Base-by-base conservation (phyloP, 2,113 vertebrate species). In the Callipepla squamata region DNA sequence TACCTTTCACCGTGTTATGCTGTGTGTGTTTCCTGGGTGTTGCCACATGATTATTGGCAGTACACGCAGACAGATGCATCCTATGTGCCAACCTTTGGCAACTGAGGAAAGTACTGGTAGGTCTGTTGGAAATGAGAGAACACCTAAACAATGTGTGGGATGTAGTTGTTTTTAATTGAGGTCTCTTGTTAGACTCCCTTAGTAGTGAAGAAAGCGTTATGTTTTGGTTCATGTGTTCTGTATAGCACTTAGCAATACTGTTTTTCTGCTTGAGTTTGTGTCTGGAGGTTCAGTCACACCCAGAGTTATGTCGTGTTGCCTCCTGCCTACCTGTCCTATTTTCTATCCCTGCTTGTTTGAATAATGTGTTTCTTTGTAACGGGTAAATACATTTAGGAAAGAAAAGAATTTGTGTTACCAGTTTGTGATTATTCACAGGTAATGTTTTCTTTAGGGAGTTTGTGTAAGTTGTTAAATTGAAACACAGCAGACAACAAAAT, bases 81-180 rank as follows among this genome's bases (percentile, higher is more conserved):
- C 20, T 45, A 5, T n/a, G 8, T 85, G 70, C 23, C 42, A 50
- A 5, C 17, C 4, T 62, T 45, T 11, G 22, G 22, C 28, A 30
- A 34, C 40, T 34, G 11, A 57, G 57, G 59, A 32, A 12, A 7
- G 3, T 30, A 4, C 40, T 77, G 36, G 12, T 67, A 12, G 12
- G 18, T 55, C n/a, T 93, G 25, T 59, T 85, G 44, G 6, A 9
- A 68, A 13, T 58, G 45, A 58, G 45, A 44, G 69, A 67, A 25
- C 16, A 26, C 26, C n/a, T 67, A 15, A 40, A 19, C 2, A 0
- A 21, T 59, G 30, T 19, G 0, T 36, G 47, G 63, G 25, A 5
- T 32, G 9, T 16, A 30, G 6, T 7, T 51, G 13, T 19, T 85
- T 38, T 40, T 83, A 23, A 23, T 3, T 3, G 42, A 55, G 48